Base-by-base conservation (phyloP, 1,140 invertebrate species). In the Amphibalanus amphitrite region DNA sequence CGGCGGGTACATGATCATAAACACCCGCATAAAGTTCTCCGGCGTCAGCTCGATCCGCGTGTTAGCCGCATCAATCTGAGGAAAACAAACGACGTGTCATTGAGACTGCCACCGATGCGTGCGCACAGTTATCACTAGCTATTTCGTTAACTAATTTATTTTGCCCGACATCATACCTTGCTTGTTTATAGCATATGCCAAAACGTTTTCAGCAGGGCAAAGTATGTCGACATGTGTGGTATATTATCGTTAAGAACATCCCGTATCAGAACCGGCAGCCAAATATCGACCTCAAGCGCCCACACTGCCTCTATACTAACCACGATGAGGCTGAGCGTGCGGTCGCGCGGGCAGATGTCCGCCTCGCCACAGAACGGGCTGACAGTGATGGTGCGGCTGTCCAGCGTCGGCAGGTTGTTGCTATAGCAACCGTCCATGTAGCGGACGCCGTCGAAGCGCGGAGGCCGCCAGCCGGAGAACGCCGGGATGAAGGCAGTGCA, bases 361-460 rank as follows among this genome's bases (percentile, higher is more conserved):
- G 89, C 93, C 80, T 98, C 95, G 0, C 97, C 97, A 77, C 93
- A 93, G 81, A 99, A 99, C 0, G 97, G 97, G 77, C 91, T 95
- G 29, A 99, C 91, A 0, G 95, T 98, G 71, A 99, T 90, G 0
- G 97, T 99, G 77, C 96, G 89, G 78, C 93, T 89, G 80, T 99
- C 93, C 23, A 97, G 79, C 1, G 90, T 88, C 1, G 95, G 95
- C 75, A 98, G 82, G 83, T 99, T 99, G 76, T 98, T 90, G 71
- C 92, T 95, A 77, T 97, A 91, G 10, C 95, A 95, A 33, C 97
- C 97, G 80, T 99, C 97, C 85, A 98, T 93, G 78, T 97, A 98
- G 29, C 91, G 83, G 59, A 90, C 87, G 28, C 94, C 95, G 77
- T 89, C 88, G 80, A 94, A 96, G 72, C 85, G 85, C 1, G 95